These are phyloP conservation scores for Caenorhabditis remanei DNA, from an alignment of 1,140 invertebrate genomes.

Conservation along the genomic window DNA sequence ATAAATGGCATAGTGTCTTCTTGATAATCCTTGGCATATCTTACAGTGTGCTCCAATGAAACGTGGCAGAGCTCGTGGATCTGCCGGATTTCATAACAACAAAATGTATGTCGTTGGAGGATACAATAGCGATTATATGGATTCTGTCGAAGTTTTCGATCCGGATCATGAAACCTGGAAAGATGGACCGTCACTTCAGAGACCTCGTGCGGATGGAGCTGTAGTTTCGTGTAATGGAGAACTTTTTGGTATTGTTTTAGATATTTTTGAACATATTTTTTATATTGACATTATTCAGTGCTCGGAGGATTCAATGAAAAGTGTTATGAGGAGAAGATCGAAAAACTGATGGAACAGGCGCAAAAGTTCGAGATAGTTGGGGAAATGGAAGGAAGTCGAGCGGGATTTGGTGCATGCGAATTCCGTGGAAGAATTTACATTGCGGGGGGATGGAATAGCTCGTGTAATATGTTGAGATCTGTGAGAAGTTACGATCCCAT, in stretches of 20 bases:
- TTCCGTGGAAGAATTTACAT: slow-evolving; percentile 38
- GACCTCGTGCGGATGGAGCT: slow-evolving; percentile 1
- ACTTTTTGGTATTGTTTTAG: background rate
- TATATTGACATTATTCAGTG: background rate
- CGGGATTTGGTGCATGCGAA: background rate
- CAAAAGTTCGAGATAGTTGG: slow-evolving; percentile 29
- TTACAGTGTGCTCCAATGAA: slow-evolving; percentile 17
- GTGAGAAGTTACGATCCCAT: slow-evolving; percentile 28
- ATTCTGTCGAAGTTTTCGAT: slow-evolving; percentile 19
- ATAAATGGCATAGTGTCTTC: background rate
- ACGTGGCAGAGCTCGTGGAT: background rate
- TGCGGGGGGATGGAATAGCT: slow-evolving; percentile 33
- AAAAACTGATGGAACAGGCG: background rate
- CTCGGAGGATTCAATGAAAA: slow-evolving; percentile 45
- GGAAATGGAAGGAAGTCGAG: slow-evolving; percentile 35
- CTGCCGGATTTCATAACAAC: slow-evolving; percentile 10
- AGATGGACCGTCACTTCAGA: slow-evolving; percentile 14
- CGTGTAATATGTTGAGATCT: background rate
- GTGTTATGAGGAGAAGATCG: slow-evolving; percentile 39
- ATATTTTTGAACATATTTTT: no score
- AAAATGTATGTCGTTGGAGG: slow-evolving; percentile 23
- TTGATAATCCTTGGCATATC: background rate
- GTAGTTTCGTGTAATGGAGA: slow-evolving; percentile 34
- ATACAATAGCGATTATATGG: slow-evolving; percentile 48
- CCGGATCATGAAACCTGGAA: background rate